phyloP scores from a whole-genome alignment of 2,797 vertebrate genomes.

The Sciurus vulgaris region DNA sequence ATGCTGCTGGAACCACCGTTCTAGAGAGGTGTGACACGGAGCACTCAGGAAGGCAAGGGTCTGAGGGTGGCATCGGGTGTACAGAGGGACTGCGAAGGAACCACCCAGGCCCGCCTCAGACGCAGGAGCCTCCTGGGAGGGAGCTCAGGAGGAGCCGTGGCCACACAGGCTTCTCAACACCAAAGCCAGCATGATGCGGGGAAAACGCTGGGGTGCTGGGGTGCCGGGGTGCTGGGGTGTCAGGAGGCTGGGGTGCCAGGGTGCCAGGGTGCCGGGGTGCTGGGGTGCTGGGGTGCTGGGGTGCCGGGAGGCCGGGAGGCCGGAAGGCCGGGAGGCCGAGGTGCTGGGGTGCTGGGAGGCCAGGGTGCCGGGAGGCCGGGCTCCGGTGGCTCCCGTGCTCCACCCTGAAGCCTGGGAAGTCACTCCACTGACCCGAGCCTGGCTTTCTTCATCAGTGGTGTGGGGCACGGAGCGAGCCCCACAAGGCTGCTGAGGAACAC shows the following conservation, averaged over 20 bases:
- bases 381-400: too few species aligned
- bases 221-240: too few species aligned
- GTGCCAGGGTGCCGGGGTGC: too few species aligned
- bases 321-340: too few species aligned
- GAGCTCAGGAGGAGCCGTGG: rapidly evolving
- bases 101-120: not conserved
- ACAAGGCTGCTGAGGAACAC: not conserved
- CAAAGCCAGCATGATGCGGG: not conserved
- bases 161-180: not conserved
- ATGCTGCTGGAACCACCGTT: not conserved
- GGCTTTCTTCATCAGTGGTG: not conserved
- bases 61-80: not conserved
- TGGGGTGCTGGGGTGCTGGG: too few species aligned
- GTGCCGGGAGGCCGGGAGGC: too few species aligned
- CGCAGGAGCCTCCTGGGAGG: not conserved
- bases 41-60: not conserved
- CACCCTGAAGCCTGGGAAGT: not conserved
- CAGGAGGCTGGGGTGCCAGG: too few species aligned
- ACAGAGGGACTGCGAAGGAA: not conserved
- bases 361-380: too few species aligned
- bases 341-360: too few species aligned
- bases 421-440: not conserved
- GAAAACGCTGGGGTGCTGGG: not conserved
- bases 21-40: not conserved
- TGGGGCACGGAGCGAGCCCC: not conserved